Evolutionary conservation across 1,140 invertebrate species (phyloP), one percentile per base, ranked within the genome.

Genomic region (Eriocheir sinensis): DNA sequence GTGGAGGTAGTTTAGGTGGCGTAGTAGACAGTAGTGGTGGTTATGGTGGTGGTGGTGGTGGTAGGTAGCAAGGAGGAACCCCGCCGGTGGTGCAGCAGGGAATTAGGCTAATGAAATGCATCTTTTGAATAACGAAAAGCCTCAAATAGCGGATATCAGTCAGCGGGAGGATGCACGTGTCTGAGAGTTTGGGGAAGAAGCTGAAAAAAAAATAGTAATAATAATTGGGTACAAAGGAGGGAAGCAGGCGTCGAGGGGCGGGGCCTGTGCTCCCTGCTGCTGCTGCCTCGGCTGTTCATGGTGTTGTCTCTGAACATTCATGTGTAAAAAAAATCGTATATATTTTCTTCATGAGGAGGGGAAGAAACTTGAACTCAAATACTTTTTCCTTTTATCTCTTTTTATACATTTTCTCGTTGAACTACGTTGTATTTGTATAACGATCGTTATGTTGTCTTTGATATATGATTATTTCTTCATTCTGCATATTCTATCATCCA

Each of bases 61-160:
- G 60, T 72, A 72, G 60, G n/a, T 15, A n/a, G 60, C n/a, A 15
- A 72, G 40, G 83, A 41, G 83, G 83, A 34, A 40, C 2, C 60
- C 60, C 21, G 60, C 60, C 21, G 60, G 27, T n/a, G 60, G 60
- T 72, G 60, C 60, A 72, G 21, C 60, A n/a, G 60, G n/a, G 60
- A 72, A 72, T 72, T 72, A 72, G 60, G 60, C 60, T 72, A 72
- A 72, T 72, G 60, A 72, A 72, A 72, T 72, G 60, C 60, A 72
- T 72, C 60, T 72, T 72, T n/a, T 27, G 60, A 21, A 72, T 72
- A 72, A 72, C 60, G n/a, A 72, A 72, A 72, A 72, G 60, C 60
- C 60, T 21, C 60, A 72, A 72, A 72, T 72, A 72, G 21, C 60
- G 60, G 60, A 72, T 21, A 72, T 72, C 60, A 72, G 60, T 72